Evolutionary conservation across 2,113 vertebrate species (phyloP).

Genomic region (Ochotona princeps): DNA sequence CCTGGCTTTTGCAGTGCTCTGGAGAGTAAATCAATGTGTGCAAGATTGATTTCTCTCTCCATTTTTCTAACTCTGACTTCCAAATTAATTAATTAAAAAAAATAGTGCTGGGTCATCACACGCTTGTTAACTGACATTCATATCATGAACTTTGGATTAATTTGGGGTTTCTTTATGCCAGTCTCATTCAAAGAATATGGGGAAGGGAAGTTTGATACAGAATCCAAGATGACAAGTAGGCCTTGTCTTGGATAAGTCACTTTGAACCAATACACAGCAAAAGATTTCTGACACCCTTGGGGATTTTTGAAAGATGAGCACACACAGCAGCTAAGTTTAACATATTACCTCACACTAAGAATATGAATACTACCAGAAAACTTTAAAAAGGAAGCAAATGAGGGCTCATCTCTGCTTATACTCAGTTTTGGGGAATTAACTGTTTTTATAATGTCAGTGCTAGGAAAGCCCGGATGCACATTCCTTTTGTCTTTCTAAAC

Average conservation of each 20-base stretch:
- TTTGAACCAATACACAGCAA: constrained; percentile 12
- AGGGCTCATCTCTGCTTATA: neutral
- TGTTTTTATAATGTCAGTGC: neutral
- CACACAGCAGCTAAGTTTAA: constrained; percentile 3
- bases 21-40: no score
- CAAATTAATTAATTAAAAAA: no score
- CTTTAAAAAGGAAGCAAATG: neutral
- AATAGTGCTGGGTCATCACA: neutral
- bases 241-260: neutral
- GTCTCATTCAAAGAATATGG: neutral
- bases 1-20: no score
- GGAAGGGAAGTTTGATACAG: neutral
- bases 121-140: neutral
- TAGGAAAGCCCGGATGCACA: neutral
- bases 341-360: neutral
- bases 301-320: neutral
- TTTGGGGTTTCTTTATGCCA: neutral
- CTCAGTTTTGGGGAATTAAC: neutral
- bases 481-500: neutral
- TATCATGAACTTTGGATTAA: neutral
- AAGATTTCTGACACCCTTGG: neutral
- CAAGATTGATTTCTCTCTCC: no score
- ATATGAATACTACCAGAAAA: neutral
- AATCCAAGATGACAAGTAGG: neutral
- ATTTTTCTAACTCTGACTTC: no score